phyloP scores from a whole-genome alignment of 1,140 invertebrate species.

The Eumaeus atala region DNA sequence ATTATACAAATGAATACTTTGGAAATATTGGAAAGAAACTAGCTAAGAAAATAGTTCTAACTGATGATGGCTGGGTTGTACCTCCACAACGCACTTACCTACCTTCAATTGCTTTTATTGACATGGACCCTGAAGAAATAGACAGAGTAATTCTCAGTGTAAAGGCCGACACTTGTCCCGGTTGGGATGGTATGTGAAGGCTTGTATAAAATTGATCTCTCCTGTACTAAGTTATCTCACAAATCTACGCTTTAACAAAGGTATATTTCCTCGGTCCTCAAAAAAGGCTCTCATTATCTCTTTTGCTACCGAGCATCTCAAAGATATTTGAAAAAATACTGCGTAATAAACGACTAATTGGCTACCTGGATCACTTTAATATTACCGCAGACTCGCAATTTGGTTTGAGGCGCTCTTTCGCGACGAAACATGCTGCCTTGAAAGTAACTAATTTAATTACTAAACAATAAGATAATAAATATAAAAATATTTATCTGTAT shows the following conservation, averaged over 20 bases:
- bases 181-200: conserved; percentile 19
- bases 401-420: too few relatives aligned
- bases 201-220: background rate
- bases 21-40: too few relatives aligned
- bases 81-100: background rate
- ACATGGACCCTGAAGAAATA: conserved; percentile 15
- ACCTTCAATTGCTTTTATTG: too few relatives aligned
- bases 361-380: too few relatives aligned
- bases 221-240: conserved; percentile 14
- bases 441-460: background rate
- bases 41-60: too few relatives aligned
- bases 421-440: conserved; percentile 11
- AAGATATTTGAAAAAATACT: conserved; percentile 21
- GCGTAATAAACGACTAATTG: conserved; percentile 9
- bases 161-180: conserved; percentile 14
- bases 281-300: conserved; percentile 17
- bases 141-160: conserved; percentile 13
- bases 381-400: too few relatives aligned
- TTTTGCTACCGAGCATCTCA: conserved; percentile 14
- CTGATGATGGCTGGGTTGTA: too few relatives aligned
- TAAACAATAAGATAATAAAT: too few relatives aligned
- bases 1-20: too few relatives aligned
- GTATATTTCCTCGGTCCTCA: conserved; percentile 13
- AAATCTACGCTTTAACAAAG: conserved; percentile 18
- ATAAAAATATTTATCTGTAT: too few relatives aligned